Evolutionary conservation across 1,140 invertebrate species (phyloP), one percentile per base, ranked within the genome.

Genomic region (Zophobas atratus): DNA sequence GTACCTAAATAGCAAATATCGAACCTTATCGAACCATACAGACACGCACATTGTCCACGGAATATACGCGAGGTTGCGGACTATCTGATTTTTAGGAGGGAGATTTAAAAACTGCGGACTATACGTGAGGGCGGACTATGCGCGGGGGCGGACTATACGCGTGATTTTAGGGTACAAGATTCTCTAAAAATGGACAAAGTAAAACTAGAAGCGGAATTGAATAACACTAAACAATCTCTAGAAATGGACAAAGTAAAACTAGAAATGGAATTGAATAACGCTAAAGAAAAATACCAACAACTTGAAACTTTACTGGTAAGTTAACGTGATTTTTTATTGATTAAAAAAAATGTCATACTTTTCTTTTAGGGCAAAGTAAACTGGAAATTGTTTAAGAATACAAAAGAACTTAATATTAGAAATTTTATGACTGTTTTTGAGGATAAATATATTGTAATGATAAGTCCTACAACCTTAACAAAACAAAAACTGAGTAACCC

Each of bases 341-440:
- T 46, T 46, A 46, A 46, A 46, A 46, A 46, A 46, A 46, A 4
- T 46, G 43, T 46, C 43, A 46, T 46, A 0, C 3, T 46, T 46
- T 46, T 46, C 43, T 46, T 46, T 46, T 46, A 46, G 43, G 49
- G 0, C 49, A 53, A 6, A 53, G 20, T 53, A 53, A 53, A 53
- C 49, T 53, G 49, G 49, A 53, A 53, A 53, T 53, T 53, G 20
- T 53, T 53, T 53, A 53, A 53, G 20, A 53, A 53, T 53, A 53
- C 49, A 6, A 53, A 53, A 32, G 49, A 53, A 53, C 20, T 53
- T 53, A 53, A 6, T 8, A 53, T 53, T 0, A 53, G 49, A 53
- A 53, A 0, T 46, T 46, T 46, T 46, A 46, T 46, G 43, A 46
- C 3, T 53, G 49, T 53, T 53, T 53, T 53, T 53, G 49, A 53